Evolutionary conservation across 2,113 vertebrate genomes (phyloP).

Genomic region (Xiphias gladius): DNA sequence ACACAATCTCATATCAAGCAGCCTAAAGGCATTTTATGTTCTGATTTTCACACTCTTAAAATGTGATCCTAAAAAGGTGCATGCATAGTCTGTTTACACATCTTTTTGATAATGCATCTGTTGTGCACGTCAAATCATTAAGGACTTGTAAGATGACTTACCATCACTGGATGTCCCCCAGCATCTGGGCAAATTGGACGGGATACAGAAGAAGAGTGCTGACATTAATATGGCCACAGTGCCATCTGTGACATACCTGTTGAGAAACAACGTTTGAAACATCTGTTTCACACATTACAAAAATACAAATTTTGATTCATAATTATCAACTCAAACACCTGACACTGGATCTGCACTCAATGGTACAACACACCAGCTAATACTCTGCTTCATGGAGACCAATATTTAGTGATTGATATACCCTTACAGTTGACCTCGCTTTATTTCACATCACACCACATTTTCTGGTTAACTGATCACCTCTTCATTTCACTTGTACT

Average conservation of each 20-base stretch:
- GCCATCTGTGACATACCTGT: slow-evolving; percentile 89
- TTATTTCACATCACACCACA: too few relatives aligned
- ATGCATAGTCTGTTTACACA: background rate
- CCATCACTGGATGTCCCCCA: slow-evolving; percentile 17
- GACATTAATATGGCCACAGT: slow-evolving; percentile 89
- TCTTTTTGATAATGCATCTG: background rate
- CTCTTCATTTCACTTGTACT: slow-evolving; percentile 68
- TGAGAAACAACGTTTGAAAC: slow-evolving; percentile 3
- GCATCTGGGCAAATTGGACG: slow-evolving; percentile 75
- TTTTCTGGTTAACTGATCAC: too few relatives aligned
- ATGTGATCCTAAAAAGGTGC: background rate
- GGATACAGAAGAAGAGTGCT: slow-evolving; percentile 87
- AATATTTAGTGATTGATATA: background rate
- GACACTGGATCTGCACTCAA: background rate
- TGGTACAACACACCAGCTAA: background rate
- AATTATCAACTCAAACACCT: background rate
- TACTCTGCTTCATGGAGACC: background rate
- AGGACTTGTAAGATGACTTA: slow-evolving; percentile 1
- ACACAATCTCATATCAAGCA: too few relatives aligned
- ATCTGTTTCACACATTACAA: background rate
- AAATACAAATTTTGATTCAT: background rate
- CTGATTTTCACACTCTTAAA: too few relatives aligned
- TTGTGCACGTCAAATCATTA: background rate
- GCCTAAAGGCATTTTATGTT: too few relatives aligned
- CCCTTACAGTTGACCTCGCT: background rate